Evolutionary conservation across 2,797 vertebrate genomes (phyloP).

Genomic region (Enteromius thamalakanensis): DNA sequence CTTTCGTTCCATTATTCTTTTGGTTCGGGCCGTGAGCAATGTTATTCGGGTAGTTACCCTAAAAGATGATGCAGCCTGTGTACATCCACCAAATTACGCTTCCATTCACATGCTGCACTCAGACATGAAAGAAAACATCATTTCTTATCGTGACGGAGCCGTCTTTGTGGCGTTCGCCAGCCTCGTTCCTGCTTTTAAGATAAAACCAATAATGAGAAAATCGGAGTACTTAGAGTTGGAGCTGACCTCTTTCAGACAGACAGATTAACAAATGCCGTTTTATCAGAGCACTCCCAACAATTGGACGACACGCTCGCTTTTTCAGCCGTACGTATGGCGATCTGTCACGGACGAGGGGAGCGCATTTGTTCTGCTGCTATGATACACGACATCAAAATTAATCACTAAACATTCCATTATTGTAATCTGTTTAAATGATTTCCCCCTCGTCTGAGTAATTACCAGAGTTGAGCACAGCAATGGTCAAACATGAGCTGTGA

Average conservation of each 20-base stretch:
- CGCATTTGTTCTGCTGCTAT: conserved; percentile 21
- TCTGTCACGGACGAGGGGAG: conserved; percentile 20
- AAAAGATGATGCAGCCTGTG: conserved; percentile 47
- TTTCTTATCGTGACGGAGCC: conserved; percentile 48
- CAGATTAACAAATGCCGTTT: conserved; percentile 54
- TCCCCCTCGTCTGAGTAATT: conserved; percentile 1
- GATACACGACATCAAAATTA: conserved; percentile 16
- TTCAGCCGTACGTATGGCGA: background rate
- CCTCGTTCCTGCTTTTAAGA: conserved; percentile 43
- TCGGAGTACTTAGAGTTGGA: background rate
- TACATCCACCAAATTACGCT: conserved; percentile 49
- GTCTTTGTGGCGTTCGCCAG: conserved; percentile 43
- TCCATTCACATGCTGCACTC: conserved; percentile 14
- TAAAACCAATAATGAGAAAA: conserved; percentile 45
- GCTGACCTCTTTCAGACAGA: conserved; percentile 20
- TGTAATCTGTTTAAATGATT: conserved; percentile 28
- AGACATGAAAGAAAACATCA: conserved; percentile 48
- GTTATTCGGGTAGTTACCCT: conserved; percentile 56
- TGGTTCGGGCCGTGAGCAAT: conserved; percentile 40
- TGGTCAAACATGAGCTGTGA: background rate
- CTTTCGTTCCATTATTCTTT: conserved; percentile 14
- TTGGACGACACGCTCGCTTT: conserved; percentile 9
- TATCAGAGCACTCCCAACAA: conserved; percentile 36
- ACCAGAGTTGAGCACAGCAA: background rate
- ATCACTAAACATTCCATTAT: conserved; percentile 37